These are phyloP conservation scores for Dexiosoma caninum DNA, from an alignment of 2,888 invertebrate species.

Conservation along the genomic window DNA sequence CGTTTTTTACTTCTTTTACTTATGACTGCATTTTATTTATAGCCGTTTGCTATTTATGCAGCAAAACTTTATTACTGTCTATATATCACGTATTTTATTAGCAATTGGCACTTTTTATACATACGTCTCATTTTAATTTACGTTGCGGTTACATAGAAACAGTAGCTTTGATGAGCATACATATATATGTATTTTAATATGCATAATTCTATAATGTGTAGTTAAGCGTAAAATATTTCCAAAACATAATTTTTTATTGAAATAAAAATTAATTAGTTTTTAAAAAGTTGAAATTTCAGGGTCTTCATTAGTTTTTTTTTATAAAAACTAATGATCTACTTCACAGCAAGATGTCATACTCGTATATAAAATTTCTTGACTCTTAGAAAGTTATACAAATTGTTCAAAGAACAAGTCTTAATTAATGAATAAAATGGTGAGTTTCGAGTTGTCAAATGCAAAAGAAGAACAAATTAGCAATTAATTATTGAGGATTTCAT, in stretches of 20 bases:
- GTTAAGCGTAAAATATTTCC: not conserved
- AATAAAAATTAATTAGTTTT: not conserved
- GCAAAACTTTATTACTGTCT: not conserved
- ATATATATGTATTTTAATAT: not conserved
- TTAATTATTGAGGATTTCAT: not conserved
- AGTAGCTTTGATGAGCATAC: not conserved
- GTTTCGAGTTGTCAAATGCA: not conserved
- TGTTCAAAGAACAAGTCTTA: not conserved
- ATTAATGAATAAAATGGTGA: not conserved
- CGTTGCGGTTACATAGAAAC: not conserved
- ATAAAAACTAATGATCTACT: not conserved
- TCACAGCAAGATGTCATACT: not conserved
- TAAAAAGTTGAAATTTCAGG: not conserved
- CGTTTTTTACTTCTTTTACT: not conserved
- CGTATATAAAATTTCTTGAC: not conserved
- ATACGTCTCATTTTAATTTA: not conserved
- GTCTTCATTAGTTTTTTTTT: too few relatives aligned
- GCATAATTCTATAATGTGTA: not conserved
- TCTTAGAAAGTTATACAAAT: constrained; percentile 6
- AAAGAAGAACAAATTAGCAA: constrained; percentile 1
- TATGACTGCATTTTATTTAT: not conserved
- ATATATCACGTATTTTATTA: not conserved
- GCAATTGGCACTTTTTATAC: constrained; percentile 6
- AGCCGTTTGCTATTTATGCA: not conserved
- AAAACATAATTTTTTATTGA: not conserved